Percentiles rank a stretch among this genome's conserved stretches.
Evolutionary conservation across 2,113 vertebrate species (phyloP).

Genomic region (Clarias macrocephalus): DNA sequence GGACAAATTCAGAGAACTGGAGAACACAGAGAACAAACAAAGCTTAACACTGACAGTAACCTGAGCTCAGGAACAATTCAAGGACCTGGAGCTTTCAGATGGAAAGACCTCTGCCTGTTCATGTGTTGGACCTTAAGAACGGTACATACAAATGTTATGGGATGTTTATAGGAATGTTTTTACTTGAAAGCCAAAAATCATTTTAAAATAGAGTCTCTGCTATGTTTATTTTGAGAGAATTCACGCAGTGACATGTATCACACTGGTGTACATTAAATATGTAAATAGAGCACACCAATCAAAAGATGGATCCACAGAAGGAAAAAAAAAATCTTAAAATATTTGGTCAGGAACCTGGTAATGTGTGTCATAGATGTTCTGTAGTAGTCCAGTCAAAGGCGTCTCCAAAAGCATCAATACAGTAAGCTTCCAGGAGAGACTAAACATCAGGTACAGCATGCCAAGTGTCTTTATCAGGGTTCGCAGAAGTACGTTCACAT

Average conservation of each 20-base stretch:
- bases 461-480: constrained; percentile 75
- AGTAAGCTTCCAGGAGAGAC: constrained; percentile 78
- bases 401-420: constrained; percentile 75
- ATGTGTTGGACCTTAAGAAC: background rate
- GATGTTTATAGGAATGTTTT: background rate
- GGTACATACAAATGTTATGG: background rate
- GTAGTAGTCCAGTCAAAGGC: constrained; percentile 65
- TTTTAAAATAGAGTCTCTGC: background rate
- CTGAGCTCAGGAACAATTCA: background rate
- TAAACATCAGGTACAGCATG: constrained; percentile 77
- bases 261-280: background rate
- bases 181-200: background rate
- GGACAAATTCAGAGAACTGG: background rate
- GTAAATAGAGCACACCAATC: background rate
- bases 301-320: background rate
- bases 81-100: background rate
- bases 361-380: constrained; percentile 73
- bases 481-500: constrained; percentile 80
- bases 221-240: background rate
- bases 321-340: background rate
- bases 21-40: background rate
- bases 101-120: background rate
- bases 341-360: constrained; percentile 67
- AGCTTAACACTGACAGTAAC: background rate
- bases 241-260: background rate